Percentiles rank a stretch among this genome's conserved stretches.
These are phyloP conservation scores for Torymus aiolomorphi DNA, from an alignment of 2,888 invertebrate species.

Conservation along the genomic window DNA sequence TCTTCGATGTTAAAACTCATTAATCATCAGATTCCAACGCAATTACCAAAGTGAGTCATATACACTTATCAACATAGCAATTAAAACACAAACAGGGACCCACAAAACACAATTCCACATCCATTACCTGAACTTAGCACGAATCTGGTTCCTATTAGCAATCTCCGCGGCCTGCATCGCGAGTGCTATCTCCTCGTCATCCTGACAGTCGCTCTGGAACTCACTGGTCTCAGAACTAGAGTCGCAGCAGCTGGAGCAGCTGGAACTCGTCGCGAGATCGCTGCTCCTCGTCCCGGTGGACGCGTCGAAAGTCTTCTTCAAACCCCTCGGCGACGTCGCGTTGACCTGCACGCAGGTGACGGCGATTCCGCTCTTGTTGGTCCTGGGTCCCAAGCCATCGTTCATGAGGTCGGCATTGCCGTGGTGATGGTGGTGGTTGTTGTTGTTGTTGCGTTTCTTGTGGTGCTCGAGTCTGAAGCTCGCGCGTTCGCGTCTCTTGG, in stretches of 20 bases:
- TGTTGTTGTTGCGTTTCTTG: constrained; percentile 41
- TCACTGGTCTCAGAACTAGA: constrained; percentile 81
- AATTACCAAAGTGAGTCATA: too few relatives aligned
- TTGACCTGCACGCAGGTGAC: constrained; percentile 16
- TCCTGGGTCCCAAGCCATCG: constrained; percentile 73
- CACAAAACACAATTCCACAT: too few relatives aligned
- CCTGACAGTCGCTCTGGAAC: constrained; percentile 87
- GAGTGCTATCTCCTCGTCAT: constrained; percentile 90
- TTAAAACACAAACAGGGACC: too few relatives aligned
- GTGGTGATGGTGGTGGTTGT: too few relatives aligned
- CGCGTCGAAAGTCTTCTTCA: background rate
- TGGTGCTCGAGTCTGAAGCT: constrained; percentile 26
- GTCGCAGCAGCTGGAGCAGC: constrained; percentile 73
- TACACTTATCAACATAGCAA: too few relatives aligned
- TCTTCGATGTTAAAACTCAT: too few relatives aligned
- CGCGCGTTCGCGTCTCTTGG: constrained; percentile 63
- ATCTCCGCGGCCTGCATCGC: constrained; percentile 91
- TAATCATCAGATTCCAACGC: too few relatives aligned
- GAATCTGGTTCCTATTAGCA: constrained; percentile 85
- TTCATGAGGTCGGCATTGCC: constrained; percentile 63
- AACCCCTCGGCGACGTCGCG: background rate
- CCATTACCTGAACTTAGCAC: constrained; percentile 86
- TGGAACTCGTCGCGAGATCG: constrained; percentile 66
- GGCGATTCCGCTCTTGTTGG: constrained; percentile 70
- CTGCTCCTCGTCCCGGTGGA: background rate